These are phyloP conservation scores for Margarornis squamiger DNA, from an alignment of 2,797 vertebrate genomes.

Conservation along the genomic window DNA sequence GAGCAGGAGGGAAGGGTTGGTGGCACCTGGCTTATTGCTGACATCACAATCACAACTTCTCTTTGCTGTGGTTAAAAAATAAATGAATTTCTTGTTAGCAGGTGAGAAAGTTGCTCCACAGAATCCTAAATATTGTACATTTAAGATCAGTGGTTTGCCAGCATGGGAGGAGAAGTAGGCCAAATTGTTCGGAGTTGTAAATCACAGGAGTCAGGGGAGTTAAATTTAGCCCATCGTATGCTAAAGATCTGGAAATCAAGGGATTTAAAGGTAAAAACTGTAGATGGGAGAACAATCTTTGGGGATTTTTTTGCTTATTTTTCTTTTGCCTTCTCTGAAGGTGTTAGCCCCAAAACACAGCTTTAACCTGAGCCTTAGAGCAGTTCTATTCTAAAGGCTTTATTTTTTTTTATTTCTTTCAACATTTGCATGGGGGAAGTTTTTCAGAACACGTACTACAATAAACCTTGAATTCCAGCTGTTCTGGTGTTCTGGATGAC, in stretches of 20 bases:
- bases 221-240: slow-evolving; percentile 27
- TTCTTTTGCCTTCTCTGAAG: neutral
- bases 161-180: slow-evolving; percentile 11
- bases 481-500: slow-evolving; percentile 61
- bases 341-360: neutral
- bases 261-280: neutral
- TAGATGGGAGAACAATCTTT: neutral
- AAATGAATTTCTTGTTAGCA: neutral
- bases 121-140: neutral
- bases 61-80: neutral
- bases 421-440: slow-evolving; percentile 59
- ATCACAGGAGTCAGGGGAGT: slow-evolving; percentile 9
- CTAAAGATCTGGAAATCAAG: slow-evolving; percentile 23
- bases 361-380: neutral
- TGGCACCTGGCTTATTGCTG: neutral
- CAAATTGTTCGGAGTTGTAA: slow-evolving; percentile 24
- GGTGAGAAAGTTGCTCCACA: neutral
- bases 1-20: neutral
- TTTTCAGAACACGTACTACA: slow-evolving; percentile 56
- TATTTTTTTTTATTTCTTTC: slow-evolving; percentile 6
- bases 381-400: slow-evolving; percentile 24
- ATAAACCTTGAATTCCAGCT: slow-evolving; percentile 49
- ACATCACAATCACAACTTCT: neutral
- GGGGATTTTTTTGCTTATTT: neutral
- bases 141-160: neutral